These are phyloP conservation scores for Promerops cafer DNA, from an alignment of 2,113 vertebrate species.

Conservation along the genomic window DNA sequence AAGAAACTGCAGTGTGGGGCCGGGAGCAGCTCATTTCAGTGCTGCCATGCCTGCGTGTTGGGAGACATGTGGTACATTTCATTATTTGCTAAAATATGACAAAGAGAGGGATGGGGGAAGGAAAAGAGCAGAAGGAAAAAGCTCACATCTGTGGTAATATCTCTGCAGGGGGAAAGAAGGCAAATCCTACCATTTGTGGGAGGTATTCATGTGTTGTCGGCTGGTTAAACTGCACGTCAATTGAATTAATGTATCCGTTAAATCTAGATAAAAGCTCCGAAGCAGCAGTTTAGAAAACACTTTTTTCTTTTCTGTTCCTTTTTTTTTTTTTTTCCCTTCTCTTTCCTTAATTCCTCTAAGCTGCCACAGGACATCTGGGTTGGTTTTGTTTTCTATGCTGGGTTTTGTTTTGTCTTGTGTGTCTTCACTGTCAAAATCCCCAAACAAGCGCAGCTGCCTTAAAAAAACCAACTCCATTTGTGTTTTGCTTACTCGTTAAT, in stretches of 20 bases:
- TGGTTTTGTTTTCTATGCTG: neutral
- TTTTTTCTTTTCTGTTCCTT: neutral
- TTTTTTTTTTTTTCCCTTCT: fast-evolving
- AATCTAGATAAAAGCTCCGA: slow-evolving; percentile 42
- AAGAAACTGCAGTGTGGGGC: neutral
- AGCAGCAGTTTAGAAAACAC: slow-evolving; percentile 39
- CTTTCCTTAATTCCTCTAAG: neutral
- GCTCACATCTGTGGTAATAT: neutral
- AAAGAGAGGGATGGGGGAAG: neutral
- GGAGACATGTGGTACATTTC: neutral
- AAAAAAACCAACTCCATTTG: neutral
- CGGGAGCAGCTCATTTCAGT: neutral
- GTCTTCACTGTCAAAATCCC: neutral
- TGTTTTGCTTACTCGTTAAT: slow-evolving; percentile 11
- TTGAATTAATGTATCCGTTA: slow-evolving; percentile 49
- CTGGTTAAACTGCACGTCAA: slow-evolving; percentile 37
- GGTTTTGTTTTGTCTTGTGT: slow-evolving; percentile 8
- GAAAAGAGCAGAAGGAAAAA: slow-evolving; percentile 7
- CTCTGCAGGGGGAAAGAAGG: neutral
- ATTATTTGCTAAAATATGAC: slow-evolving; percentile 44
- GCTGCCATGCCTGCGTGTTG: neutral
- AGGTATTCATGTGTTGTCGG: slow-evolving; percentile 31
- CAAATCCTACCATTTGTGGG: slow-evolving; percentile 50
- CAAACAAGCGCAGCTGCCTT: slow-evolving; percentile 27
- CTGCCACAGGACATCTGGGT: neutral